These are phyloP conservation scores for Ibidorhyncha struthersii DNA, from an alignment of 2,113 vertebrate species.

Conservation along the genomic window DNA sequence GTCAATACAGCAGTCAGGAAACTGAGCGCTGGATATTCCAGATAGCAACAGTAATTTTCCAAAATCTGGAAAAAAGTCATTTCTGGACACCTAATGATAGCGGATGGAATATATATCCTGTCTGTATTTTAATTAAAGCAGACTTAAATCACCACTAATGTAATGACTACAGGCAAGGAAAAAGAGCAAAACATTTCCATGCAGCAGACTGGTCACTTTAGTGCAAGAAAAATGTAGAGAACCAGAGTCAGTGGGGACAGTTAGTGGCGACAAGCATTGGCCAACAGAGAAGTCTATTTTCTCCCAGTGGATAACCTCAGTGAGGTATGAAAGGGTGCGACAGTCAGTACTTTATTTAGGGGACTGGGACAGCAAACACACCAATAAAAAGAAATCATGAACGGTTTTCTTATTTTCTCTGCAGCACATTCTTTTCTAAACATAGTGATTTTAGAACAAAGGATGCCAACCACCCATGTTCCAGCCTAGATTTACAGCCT, in stretches of 20 bases:
- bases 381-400: not conserved
- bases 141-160: not conserved
- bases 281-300: not conserved
- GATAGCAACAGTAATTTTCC: slow-evolving; percentile 22
- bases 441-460: not conserved
- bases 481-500: not conserved
- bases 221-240: not conserved
- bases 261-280: not conserved
- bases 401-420: not conserved
- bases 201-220: not conserved
- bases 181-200: slow-evolving; percentile 7
- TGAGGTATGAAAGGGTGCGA: not conserved
- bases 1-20: slow-evolving; percentile 28
- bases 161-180: not conserved
- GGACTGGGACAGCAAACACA: not conserved
- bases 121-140: slow-evolving; percentile 12
- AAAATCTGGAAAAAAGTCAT: not conserved
- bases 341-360: not conserved
- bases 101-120: not conserved
- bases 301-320: not conserved
- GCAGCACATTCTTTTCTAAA: not conserved
- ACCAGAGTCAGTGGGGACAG: not conserved
- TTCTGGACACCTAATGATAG: not conserved
- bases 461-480: not conserved
- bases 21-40: not conserved